Conservation (phyloP, 2,888 invertebrate genomes). For the Rhamnusium bicolor region DNA sequence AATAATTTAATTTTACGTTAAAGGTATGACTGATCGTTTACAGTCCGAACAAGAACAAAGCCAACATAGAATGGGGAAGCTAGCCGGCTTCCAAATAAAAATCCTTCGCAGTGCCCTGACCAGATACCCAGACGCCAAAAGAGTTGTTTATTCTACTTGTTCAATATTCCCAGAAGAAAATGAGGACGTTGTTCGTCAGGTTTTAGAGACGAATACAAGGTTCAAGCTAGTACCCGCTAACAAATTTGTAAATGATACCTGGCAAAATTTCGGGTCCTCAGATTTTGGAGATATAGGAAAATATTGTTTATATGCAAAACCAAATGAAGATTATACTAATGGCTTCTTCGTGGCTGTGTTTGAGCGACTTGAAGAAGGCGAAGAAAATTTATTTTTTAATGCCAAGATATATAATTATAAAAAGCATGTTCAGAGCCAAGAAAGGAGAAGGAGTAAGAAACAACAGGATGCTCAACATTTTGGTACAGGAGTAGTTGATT, state of each 20-base stretch:
- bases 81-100: slow-evolving; percentile 86
- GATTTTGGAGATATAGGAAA: slow-evolving; percentile 79
- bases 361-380: slow-evolving; percentile 75
- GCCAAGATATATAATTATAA: slow-evolving; percentile 52
- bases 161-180: slow-evolving; percentile 93
- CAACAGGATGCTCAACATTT: not conserved
- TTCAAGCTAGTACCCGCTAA: slow-evolving; percentile 79
- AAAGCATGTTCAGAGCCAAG: slow-evolving; percentile 52
- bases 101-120: slow-evolving; percentile 90
- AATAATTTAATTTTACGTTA: slow-evolving; percentile 46
- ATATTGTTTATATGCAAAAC: slow-evolving; percentile 85
- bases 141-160: slow-evolving; percentile 97
- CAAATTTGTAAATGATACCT: slow-evolving; percentile 76
- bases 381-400: slow-evolving; percentile 63
- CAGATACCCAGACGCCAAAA: slow-evolving; percentile 85
- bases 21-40: slow-evolving; percentile 77
- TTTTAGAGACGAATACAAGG: slow-evolving; percentile 74
- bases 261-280: slow-evolving; percentile 80
- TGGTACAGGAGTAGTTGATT: not conserved
- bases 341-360: slow-evolving; percentile 97
- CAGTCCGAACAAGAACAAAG: slow-evolving; percentile 60
- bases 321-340: slow-evolving; percentile 86
- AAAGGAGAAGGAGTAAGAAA: slow-evolving; percentile 38
- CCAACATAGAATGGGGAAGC: slow-evolving; percentile 75
- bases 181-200: slow-evolving; percentile 88